A percentile compares a stretch with the other conserved stretches of the same genome.
Conservation (phyloP, 2,888 invertebrate species). For the Sinopyrophorus schimmeli region DNA sequence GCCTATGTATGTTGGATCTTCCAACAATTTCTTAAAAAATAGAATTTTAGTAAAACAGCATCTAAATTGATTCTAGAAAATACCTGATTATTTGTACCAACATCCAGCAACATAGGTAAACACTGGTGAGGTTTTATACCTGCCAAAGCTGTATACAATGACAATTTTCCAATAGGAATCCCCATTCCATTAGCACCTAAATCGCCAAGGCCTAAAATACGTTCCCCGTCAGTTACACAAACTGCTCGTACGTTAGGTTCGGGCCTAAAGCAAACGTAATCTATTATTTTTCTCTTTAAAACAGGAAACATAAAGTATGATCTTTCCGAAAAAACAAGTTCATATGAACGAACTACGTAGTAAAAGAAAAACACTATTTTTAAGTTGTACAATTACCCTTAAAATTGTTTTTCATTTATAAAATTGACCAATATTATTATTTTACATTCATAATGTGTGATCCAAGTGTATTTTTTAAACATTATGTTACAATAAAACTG, state of each 20-base stretch:
- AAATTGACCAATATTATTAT: no score
- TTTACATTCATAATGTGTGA: no score
- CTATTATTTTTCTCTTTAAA: no score
- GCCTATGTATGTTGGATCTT: conserved; percentile 95
- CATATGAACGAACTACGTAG: no score
- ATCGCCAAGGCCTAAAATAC: conserved; percentile 96
- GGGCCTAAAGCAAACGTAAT: conserved; percentile 66
- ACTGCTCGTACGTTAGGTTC: conserved; percentile 84
- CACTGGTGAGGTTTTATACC: conserved; percentile 97
- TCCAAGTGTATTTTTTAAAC: no score
- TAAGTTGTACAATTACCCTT: no score
- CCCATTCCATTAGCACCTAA: conserved; percentile 98
- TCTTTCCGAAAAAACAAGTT: no score
- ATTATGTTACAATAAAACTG: no score
- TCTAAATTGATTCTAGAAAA: background rate
- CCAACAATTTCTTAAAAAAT: conserved; percentile 68
- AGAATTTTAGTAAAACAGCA: conserved; percentile 1
- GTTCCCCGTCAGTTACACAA: conserved; percentile 96
- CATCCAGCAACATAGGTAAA: conserved; percentile 91
- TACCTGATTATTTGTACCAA: conserved; percentile 90
- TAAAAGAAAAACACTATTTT: no score
- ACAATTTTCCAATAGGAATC: conserved; percentile 95
- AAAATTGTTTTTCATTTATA: no score
- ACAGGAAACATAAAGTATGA: no score
- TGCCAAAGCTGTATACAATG: conserved; percentile 93